Conservation (phyloP, 1,140 invertebrate genomes). For the Fopius arisanus region DNA sequence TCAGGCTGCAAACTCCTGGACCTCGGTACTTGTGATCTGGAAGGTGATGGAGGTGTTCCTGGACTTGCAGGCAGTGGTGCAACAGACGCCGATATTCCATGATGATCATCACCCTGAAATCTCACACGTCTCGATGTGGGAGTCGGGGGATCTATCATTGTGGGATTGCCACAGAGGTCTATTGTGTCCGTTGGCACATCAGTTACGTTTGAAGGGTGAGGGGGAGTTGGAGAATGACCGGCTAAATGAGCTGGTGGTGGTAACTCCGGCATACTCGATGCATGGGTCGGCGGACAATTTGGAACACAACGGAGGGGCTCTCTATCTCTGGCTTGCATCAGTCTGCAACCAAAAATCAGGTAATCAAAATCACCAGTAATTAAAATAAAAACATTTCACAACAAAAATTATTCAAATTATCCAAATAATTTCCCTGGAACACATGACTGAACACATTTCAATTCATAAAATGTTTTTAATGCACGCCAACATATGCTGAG, state of each 20-base stretch:
- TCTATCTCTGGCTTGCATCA: slow-evolving; percentile 68
- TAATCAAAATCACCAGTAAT: neutral
- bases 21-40: slow-evolving; percentile 50
- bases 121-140: slow-evolving; percentile 66
- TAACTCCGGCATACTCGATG: slow-evolving; percentile 75
- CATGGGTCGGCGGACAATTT: slow-evolving; percentile 60
- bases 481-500: no score
- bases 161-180: slow-evolving; percentile 37
- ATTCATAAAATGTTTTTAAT: no score
- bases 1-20: slow-evolving; percentile 58
- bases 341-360: slow-evolving; percentile 53
- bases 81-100: slow-evolving; percentile 59
- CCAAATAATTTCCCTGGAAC: no score
- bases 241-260: slow-evolving; percentile 47
- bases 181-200: slow-evolving; percentile 40
- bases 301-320: slow-evolving; percentile 67
- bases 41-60: slow-evolving; percentile 53
- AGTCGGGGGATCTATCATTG: slow-evolving; percentile 49
- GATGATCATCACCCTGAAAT: slow-evolving; percentile 71
- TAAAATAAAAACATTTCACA: no score
- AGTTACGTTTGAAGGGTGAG: slow-evolving; percentile 44
- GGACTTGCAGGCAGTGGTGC: slow-evolving; percentile 48
- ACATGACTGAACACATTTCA: no score
- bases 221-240: slow-evolving; percentile 46
- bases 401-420: no score